Base-by-base conservation (phyloP, 92 coral and sea anemone genomes). In the Siderastrea radians region DNA sequence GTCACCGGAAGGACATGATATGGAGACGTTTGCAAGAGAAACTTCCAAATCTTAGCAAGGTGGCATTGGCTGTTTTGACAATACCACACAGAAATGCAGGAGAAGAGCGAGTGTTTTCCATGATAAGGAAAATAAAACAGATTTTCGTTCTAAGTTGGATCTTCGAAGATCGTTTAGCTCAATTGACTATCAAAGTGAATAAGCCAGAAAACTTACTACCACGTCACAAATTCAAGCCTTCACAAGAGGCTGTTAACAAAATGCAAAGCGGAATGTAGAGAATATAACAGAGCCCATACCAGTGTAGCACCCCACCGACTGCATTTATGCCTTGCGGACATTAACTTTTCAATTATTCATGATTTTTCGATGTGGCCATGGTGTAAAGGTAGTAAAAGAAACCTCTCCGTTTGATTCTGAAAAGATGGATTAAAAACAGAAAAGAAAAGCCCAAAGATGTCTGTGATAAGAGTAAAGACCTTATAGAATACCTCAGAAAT, bases 41-140 rank as follows among this genome's bases (percentile, higher is more conserved):
- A 51, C 90, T 90, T 70, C 69, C 77, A 26, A 70, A 3, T 16
- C 86, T 93, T 6, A 75, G 91, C 44, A 75, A 86, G 65, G 16
- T 86, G 58, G 94, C 96, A 26, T 46, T 77, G 63, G 82, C 90
- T 45, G 94, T 93, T 48, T 68, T 92, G 48, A 85, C 91, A n/a
- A 89, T 92, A 65, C 93, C 93, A 0, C 95, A 92, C 49, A 89
- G 93, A 4, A 92, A 92, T 74, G 93, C 91, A 19, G 90, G 71
- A 11, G 91, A 92, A 78, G 91, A 92, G 67, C 73, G 95, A 78
- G 93, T 92, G 2, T 89, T 92, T 51, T 89, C 90, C 3, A 89
- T 85, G 93, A 89, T 92, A 6, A 54, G 78, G 75, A 73, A 92
- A 74, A 92, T 26, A 26, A 26, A 26, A 26, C 38, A 26, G 38